phyloP scores from a whole-genome alignment of 2,113 vertebrate species.

The Clupea harengus region DNA sequence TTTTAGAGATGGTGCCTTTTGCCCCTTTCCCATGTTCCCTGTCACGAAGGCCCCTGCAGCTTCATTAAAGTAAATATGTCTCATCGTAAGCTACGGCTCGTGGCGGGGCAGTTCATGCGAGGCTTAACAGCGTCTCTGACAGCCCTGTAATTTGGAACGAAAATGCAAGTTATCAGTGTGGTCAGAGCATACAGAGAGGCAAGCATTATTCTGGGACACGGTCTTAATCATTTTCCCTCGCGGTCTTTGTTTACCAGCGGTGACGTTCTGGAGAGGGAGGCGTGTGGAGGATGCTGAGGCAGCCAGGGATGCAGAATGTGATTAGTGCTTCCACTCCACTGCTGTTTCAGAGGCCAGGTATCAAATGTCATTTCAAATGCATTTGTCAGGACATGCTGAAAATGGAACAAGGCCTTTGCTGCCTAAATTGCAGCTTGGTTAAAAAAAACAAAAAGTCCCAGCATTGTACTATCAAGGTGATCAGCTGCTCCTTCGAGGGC shows the following conservation, averaged over 20 bases:
- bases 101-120: background rate
- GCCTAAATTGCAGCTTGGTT: slow-evolving; percentile 54
- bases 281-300: background rate
- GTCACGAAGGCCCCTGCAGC: background rate
- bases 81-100: background rate
- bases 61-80: background rate
- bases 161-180: background rate
- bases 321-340: slow-evolving; percentile 11
- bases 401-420: slow-evolving; percentile 63
- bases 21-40: background rate
- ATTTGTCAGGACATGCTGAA: slow-evolving; percentile 65
- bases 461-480: background rate
- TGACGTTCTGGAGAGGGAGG: background rate
- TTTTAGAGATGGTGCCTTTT: background rate
- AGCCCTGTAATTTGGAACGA: background rate
- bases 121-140: background rate
- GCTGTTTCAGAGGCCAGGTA: slow-evolving; percentile 39
- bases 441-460: slow-evolving; percentile 28
- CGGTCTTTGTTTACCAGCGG: background rate
- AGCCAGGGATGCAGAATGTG: slow-evolving; percentile 47
- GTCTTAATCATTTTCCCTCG: background rate
- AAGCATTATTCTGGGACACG: slow-evolving; percentile 9
- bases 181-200: background rate
- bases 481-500: slow-evolving; percentile 44
- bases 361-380: slow-evolving; percentile 66